These are phyloP conservation scores for Chrysomallon squamiferum DNA, from an alignment of 1,140 invertebrate genomes.

Conservation along the genomic window DNA sequence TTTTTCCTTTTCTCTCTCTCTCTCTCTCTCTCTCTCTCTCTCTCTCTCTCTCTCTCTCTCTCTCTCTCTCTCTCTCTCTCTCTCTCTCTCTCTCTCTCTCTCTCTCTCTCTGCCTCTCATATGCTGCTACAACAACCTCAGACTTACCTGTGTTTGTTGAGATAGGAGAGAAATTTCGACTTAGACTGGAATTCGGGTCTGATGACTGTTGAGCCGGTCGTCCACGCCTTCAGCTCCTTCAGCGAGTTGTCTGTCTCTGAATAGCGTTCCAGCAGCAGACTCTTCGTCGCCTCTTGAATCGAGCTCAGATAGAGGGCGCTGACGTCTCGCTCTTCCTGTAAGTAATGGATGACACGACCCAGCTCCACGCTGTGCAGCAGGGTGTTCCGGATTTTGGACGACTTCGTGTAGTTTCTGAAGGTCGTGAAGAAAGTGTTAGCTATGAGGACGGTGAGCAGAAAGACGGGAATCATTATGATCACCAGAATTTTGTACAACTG, in stretches of 20 bases:
- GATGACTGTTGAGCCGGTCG: constrained; percentile 18
- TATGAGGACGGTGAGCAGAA: constrained; percentile 41
- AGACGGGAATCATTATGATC: constrained; percentile 40
- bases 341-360: not conserved
- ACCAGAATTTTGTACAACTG: constrained; percentile 50
- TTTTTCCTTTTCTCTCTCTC: too few species aligned
- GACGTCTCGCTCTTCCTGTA: constrained; percentile 49
- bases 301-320: constrained; percentile 47
- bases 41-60: too few species aligned
- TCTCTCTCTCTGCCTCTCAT: too few species aligned
- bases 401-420: constrained; percentile 36
- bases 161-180: constrained; percentile 30
- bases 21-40: too few species aligned
- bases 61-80: too few species aligned
- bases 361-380: constrained; percentile 17
- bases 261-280: constrained; percentile 38
- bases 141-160: constrained; percentile 15
- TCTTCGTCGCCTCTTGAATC: constrained; percentile 30
- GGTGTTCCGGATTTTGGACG: constrained; percentile 24
- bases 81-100: too few species aligned
- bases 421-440: constrained; percentile 42
- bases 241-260: constrained; percentile 42
- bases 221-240: constrained; percentile 42
- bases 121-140: too few species aligned
- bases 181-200: constrained; percentile 35